Percentiles rank a stretch among this genome's conserved stretches.
Conservation (phyloP, 2,888 invertebrate species). For the Drosophila seclusa region DNA sequence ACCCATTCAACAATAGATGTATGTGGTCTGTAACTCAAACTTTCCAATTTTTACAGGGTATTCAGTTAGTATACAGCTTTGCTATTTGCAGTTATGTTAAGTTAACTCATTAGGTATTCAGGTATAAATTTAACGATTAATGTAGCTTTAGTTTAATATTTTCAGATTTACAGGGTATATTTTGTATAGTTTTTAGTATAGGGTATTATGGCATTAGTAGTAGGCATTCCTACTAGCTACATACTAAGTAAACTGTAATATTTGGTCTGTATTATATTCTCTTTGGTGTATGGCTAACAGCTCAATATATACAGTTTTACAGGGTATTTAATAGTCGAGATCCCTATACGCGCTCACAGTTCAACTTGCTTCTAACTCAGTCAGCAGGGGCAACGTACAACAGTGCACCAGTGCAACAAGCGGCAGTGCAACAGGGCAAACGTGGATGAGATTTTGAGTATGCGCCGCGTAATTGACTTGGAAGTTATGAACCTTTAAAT, state of each 20-base stretch:
- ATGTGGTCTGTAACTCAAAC: not conserved
- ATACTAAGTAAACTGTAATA: not conserved
- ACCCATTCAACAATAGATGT: not conserved
- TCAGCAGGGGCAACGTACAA: constrained; percentile 24
- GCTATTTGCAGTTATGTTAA: not conserved
- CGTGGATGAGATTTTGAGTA: constrained; percentile 49
- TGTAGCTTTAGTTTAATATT: not conserved
- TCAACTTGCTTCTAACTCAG: constrained; percentile 52
- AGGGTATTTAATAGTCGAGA: constrained; percentile 5
- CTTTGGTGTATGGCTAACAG: too few relatives aligned
- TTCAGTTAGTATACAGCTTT: not conserved
- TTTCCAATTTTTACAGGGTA: not conserved
- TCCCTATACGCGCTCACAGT: not conserved
- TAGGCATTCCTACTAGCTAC: not conserved
- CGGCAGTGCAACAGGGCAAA: constrained; percentile 33
- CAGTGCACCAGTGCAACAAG: not conserved
- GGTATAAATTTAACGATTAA: not conserved
- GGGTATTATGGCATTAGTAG: not conserved
- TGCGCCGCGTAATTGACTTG: constrained; percentile 79
- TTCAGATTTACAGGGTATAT: constrained; percentile 6
- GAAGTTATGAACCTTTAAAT: constrained; percentile 82
- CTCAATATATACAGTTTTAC: not conserved
- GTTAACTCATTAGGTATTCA: not conserved
- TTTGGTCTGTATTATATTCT: not conserved
- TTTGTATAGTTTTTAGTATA: not conserved